These are phyloP conservation scores for Sparidentex hasta DNA, from an alignment of 2,797 vertebrate genomes.

Conservation along the genomic window DNA sequence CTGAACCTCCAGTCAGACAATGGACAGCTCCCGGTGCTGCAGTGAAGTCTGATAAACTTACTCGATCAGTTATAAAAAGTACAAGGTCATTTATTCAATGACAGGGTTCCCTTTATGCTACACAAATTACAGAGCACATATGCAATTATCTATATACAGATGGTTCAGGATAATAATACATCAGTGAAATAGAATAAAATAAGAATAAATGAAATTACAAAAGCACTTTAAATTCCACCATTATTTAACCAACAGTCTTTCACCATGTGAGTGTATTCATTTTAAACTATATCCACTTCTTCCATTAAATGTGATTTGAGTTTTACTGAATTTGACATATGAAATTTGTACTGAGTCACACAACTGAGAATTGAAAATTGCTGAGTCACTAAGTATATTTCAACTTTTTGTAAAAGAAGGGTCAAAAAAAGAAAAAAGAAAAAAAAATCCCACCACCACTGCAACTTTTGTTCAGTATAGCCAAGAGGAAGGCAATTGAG, in stretches of 20 bases:
- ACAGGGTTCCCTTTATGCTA: too few species aligned
- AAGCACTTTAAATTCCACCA: neutral
- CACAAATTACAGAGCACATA: too few species aligned
- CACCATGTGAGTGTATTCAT: neutral
- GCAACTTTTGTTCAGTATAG: constrained; percentile 24
- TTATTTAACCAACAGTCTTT: neutral
- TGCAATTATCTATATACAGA: too few species aligned
- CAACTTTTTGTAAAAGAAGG: neutral
- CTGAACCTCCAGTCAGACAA: neutral
- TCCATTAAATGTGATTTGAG: constrained; percentile 13
- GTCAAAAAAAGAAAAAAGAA: too few species aligned
- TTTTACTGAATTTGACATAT: constrained; percentile 13
- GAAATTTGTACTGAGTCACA: neutral
- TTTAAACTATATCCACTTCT: neutral
- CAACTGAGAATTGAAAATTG: constrained; percentile 6
- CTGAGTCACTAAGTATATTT: constrained; percentile 4
- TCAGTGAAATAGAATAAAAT: too few species aligned
- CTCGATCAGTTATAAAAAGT: neutral
- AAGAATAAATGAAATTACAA: neutral
- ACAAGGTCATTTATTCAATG: too few species aligned
- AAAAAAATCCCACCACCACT: neutral
- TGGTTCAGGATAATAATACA: too few species aligned
- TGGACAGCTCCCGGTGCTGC: constrained; percentile 1
- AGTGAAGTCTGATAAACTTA: neutral
- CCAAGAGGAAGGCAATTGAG: constrained; percentile 20